Base-by-base conservation (phyloP, 2,113 vertebrate species). In the Engraulis encrasicolus region DNA sequence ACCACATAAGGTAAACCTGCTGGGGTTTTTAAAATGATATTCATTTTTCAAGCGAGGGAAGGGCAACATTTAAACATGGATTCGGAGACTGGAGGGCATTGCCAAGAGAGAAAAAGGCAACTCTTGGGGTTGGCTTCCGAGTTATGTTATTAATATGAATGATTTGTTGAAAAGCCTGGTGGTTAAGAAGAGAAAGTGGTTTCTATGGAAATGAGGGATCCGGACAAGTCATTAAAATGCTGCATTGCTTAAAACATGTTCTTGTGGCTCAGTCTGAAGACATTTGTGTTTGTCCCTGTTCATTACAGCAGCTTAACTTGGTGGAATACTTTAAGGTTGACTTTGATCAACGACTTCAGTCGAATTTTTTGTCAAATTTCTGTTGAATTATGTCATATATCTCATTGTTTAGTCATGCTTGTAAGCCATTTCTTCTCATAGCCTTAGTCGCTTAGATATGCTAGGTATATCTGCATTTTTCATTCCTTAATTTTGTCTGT, bases 201-300 rank as follows among this genome's bases (percentile, higher is more conserved):
- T 92, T 92, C 92, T 90, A 91, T 94, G 91, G 90, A 85, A 89
- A 93, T 90, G 87, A 86, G 83, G 86, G 66, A 86, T 78, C 84
- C 81, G 81, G 85, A 90, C n/a, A 88, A 84, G 82, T 88, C 88
- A 87, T 84, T 89, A 89, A 84, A 90, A 89, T 88, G 84, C 87
- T 27, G 71, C 82, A 80, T 84, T 87, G 90, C 83, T 83, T 4
- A 50, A 66, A 66, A 66, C 58, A 17, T 52, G 50, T 17, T 17
- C 12, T 52, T 5, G 50, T 17, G 19, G 14, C 23, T 50, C 49
- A 50, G 49, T 50, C 49, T 50, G 49, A 50, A n/a, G n/a, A n/a
- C 49, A 50, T 50, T 50, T 50, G 49, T 54, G 9, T 14, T 1
- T 54, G 7, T 19, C n/a, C 20, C 6, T 61, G 54, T 61, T 23